Base-by-base conservation (phyloP, 2,113 vertebrate species). In the Aleadryas rufinucha region DNA sequence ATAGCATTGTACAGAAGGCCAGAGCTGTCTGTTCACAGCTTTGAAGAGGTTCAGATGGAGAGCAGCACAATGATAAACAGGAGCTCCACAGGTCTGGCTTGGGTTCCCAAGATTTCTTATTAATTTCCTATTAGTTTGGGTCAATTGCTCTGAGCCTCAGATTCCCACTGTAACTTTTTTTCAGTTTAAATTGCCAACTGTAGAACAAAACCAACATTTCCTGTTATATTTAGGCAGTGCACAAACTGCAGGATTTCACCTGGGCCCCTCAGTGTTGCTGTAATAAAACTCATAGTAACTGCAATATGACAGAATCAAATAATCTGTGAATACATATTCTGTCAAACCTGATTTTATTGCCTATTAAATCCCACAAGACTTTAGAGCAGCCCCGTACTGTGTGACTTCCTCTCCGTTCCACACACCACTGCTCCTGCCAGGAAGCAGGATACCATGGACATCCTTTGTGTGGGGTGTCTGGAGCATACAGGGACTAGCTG, bases 391-490 rank as follows among this genome's bases (percentile, higher is more conserved):
- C 35, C 27, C 30, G 21, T 4, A 2, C 4, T 39, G 6, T 13
- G 14, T 16, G 3, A 10, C 35, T 57, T 3, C 20, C 33, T 65
- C 16, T 31, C 18, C 53, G n/a, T 56, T 41, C 61, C 39, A 41
- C 4, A 23, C 21, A 12, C 31, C 44, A 6, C 12, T 66, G 39
- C 28, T 41, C 26, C 60, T 68, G 47, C 22, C 27, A 52, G 18
- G 33, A 52, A 42, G 19, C 7, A 4, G 12, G 30, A 23, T 9
- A 24, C 2, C 16, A 18, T 9, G 35, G 41, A 8, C 35, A 39
- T 23, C 39, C 61, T 45, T 53, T 28, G 33, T 4, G 1, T 0
- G 3, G 41, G 23, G 12, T 28, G 10, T 23, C 20, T 0, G 0
- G 39, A 6, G 3, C 27, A 10, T 26, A 65, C 6, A 1, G 49